Percentiles rank a stretch among this genome's conserved stretches.
phyloP scores from a whole-genome alignment of 2,888 invertebrate genomes.

The Melikaiella ostensackeni region DNA sequence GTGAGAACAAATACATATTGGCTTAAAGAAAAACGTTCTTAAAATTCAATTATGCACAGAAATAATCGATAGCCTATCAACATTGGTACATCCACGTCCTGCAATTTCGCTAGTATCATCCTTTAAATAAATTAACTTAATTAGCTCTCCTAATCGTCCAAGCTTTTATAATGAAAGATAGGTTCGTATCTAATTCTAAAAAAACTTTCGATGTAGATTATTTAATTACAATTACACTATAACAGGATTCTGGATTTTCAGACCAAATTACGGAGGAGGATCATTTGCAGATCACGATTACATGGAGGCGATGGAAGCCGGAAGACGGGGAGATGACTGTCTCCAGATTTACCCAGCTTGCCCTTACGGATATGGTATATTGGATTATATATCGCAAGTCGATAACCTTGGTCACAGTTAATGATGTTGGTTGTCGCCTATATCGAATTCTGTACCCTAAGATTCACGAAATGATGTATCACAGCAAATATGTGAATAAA shows the following conservation, averaged over 20 bases:
- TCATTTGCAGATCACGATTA: conserved; percentile 80
- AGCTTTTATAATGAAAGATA: too few species aligned
- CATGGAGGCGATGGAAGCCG: conserved; percentile 82
- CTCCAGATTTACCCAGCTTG: conserved; percentile 81
- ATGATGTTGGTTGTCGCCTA: not conserved
- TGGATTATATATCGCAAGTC: conserved; percentile 78
- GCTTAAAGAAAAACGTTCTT: too few species aligned
- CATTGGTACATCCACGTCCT: too few species aligned
- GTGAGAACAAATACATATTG: too few species aligned
- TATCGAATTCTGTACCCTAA: not conserved
- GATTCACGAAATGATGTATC: not conserved
- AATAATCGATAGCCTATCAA: too few species aligned
- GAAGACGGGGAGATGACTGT: conserved; percentile 83
- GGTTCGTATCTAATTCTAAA: not conserved
- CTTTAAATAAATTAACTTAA: too few species aligned
- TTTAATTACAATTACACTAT: not conserved
- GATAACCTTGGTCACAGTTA: not conserved
- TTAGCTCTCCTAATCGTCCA: too few species aligned
- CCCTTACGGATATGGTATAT: conserved; percentile 81
- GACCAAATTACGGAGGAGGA: conserved; percentile 80
- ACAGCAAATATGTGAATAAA: not conserved
- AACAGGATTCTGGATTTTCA: conserved; percentile 70
- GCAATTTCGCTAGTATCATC: too few species aligned
- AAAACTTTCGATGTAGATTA: not conserved
- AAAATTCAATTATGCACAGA: too few species aligned